Percentiles rank a stretch among this genome's conserved stretches.
These are phyloP conservation scores for Micrastur ruficollis DNA, from an alignment of 2,797 vertebrate genomes.

Conservation along the genomic window DNA sequence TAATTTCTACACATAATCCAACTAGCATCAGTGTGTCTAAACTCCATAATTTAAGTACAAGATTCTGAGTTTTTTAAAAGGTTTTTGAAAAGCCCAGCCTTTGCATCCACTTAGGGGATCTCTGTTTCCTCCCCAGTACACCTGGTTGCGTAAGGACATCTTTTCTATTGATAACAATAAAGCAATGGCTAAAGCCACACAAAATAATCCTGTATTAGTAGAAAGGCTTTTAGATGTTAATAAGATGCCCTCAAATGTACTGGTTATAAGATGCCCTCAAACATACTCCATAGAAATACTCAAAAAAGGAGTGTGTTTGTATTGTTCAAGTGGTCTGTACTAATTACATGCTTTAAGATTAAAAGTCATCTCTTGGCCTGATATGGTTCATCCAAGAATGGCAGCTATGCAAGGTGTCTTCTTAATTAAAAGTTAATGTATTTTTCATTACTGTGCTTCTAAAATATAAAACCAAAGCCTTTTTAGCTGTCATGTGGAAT, in stretches of 20 bases:
- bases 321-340: not conserved
- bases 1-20: not conserved
- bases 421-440: slow-evolving; percentile 8
- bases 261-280: not conserved
- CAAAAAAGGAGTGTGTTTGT: not conserved
- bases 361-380: not conserved
- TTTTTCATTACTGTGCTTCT: slow-evolving; percentile 48
- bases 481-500: slow-evolving; percentile 10
- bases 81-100: not conserved
- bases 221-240: not conserved
- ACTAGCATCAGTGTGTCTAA: not conserved
- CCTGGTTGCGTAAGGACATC: not conserved
- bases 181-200: not conserved
- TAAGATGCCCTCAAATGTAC: not conserved
- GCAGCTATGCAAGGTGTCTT: not conserved
- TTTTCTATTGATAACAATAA: not conserved
- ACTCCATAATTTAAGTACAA: not conserved
- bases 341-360: not conserved
- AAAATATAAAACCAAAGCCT: not conserved
- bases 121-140: not conserved
- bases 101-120: fast-evolving
- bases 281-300: not conserved
- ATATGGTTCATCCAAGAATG: not conserved
- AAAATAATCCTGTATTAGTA: not conserved
- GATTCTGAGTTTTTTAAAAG: not conserved